Percentiles rank a stretch among this genome's conserved stretches.
Conservation (phyloP, 2,888 invertebrate genomes). For the Coenonympha glycerion region DNA sequence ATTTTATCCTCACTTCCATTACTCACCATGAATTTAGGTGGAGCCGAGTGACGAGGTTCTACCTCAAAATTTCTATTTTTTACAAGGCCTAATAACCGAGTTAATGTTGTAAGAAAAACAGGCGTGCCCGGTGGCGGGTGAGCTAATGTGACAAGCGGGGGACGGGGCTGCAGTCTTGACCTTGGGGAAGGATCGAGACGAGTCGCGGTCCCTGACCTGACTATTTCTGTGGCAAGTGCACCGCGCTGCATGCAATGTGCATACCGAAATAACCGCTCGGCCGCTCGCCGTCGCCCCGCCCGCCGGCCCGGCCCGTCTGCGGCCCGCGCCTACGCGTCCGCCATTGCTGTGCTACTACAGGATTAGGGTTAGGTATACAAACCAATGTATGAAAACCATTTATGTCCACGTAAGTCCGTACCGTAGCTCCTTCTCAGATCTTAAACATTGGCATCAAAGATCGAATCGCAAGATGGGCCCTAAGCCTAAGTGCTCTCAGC, state of each 20-base stretch:
- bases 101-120: constrained; percentile 29
- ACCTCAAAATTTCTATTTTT: constrained; percentile 12
- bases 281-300: constrained; percentile 50
- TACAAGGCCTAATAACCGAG: constrained; percentile 36
- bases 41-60: background rate
- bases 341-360: background rate
- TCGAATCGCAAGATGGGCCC: too few relatives aligned
- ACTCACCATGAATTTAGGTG: background rate
- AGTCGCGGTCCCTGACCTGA: constrained; percentile 75
- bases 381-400: too few relatives aligned
- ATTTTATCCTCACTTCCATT: background rate
- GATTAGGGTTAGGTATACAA: constrained; percentile 13
- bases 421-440: background rate
- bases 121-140: constrained; percentile 48
- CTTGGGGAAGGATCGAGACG: constrained; percentile 74
- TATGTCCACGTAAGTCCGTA: background rate
- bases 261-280: constrained; percentile 73
- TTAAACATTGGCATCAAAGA: too few relatives aligned
- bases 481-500: too few relatives aligned
- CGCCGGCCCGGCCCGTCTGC: constrained; percentile 36
- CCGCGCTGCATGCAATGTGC: constrained; percentile 73
- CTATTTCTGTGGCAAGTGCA: constrained; percentile 76
- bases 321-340: constrained; percentile 31
- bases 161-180: constrained; percentile 67
- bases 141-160: constrained; percentile 37